phyloP scores from a whole-genome alignment of 2,113 vertebrate genomes.

The Ranitomeya imitator region DNA sequence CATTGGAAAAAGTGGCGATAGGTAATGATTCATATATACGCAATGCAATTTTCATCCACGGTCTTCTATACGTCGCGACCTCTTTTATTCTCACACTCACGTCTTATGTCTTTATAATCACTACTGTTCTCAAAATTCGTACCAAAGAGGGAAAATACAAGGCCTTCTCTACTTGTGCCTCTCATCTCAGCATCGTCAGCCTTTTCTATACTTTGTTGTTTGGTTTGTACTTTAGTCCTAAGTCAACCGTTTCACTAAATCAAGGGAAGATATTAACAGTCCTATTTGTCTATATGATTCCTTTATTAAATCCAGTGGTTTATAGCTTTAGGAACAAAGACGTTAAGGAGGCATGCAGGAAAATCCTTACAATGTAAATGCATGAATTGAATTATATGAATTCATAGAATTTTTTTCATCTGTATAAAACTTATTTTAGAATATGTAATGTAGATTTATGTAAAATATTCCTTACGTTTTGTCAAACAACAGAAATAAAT shows the following conservation, averaged over 20 bases:
- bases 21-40: constrained; percentile 41
- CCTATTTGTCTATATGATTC: constrained; percentile 17
- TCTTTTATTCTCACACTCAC: constrained; percentile 59
- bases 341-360: neutral
- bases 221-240: constrained; percentile 61
- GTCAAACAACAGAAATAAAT: too few species aligned
- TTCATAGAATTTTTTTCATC: too few species aligned
- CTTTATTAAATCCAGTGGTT: constrained; percentile 7
- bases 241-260: constrained; percentile 58
- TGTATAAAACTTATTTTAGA: too few species aligned
- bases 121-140: constrained; percentile 54
- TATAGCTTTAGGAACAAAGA: constrained; percentile 41
- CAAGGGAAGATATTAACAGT: constrained; percentile 53
- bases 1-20: constrained; percentile 62
- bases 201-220: constrained; percentile 62
- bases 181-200: constrained; percentile 62
- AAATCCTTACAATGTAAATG: neutral
- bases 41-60: constrained; percentile 55
- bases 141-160: constrained; percentile 59
- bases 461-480: too few species aligned
- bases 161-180: constrained; percentile 66
- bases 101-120: constrained; percentile 60
- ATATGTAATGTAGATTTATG: too few species aligned
- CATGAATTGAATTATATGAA: too few species aligned
- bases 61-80: constrained; percentile 51